A percentile compares a stretch with the other conserved stretches of the same genome.
Conservation (phyloP, 2,888 invertebrate genomes). For the Noctua janthe region DNA sequence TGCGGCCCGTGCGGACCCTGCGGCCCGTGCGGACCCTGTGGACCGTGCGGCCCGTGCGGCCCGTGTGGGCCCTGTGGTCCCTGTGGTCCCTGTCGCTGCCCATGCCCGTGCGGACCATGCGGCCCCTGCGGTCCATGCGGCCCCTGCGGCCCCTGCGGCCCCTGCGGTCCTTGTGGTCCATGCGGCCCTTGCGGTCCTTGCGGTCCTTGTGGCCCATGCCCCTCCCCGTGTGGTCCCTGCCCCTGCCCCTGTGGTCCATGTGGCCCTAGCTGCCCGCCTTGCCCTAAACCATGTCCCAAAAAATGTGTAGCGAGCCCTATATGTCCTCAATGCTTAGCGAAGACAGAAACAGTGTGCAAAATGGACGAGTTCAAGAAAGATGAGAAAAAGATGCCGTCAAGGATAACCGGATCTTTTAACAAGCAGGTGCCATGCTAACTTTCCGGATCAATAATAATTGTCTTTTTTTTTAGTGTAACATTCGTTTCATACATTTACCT, state of each 20-base stretch:
- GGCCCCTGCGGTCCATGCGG: conserved; percentile 68
- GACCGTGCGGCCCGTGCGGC: conserved; percentile 71
- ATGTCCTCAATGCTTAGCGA: conserved; percentile 43
- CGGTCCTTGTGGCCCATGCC: conserved; percentile 71
- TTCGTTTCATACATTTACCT: conserved; percentile 7
- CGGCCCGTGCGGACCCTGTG: conserved; percentile 73
- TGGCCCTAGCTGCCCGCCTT: conserved; percentile 59
- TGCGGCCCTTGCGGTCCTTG: conserved; percentile 61
- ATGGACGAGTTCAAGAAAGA: conserved; percentile 66
- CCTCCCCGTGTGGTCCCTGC: conserved; percentile 66
- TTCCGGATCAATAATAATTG: not conserved
- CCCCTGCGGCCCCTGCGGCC: conserved; percentile 67
- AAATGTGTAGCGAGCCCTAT: conserved; percentile 40
- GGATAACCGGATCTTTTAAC: conserved; percentile 63
- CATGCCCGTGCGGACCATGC: conserved; percentile 60
- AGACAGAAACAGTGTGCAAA: conserved; percentile 10
- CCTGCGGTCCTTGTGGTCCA: conserved; percentile 65
- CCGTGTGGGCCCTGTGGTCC: conserved; percentile 71
- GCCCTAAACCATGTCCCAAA: conserved; percentile 56
- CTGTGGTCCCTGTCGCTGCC: conserved; percentile 64
- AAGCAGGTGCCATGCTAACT: conserved; percentile 45
- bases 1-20: conserved; percentile 65
- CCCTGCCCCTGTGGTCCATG: conserved; percentile 68
- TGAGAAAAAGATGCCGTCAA: conserved; percentile 64
- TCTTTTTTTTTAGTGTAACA: not conserved